These are phyloP conservation scores for Chironomus tepperi DNA, from an alignment of 1,140 invertebrate species.

Conservation along the genomic window DNA sequence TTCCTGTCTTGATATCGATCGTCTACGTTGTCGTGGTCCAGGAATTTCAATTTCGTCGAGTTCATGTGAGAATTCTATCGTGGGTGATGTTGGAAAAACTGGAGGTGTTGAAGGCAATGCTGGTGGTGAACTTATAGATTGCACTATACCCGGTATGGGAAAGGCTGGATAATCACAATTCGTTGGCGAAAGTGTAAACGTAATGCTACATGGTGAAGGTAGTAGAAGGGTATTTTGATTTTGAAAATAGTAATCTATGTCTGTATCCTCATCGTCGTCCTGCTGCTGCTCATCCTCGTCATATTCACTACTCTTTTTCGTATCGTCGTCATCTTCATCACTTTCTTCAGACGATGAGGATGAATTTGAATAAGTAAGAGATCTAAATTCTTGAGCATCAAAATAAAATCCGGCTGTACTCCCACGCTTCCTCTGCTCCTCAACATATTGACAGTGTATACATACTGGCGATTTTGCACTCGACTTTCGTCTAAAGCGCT, in stretches of 20 bases:
- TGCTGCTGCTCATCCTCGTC: constrained; percentile 27
- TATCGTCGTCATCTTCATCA: constrained; percentile 43
- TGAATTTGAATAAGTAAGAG: constrained; percentile 38
- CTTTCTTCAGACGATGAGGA: constrained; percentile 41
- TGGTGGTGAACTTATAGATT: constrained; percentile 42
- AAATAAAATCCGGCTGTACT: constrained; percentile 41
- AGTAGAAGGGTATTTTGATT: constrained; percentile 34
- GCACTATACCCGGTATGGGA: constrained; percentile 37
- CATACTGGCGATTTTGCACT: constrained; percentile 49
- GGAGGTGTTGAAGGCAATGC: constrained; percentile 45
- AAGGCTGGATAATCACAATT: constrained; percentile 38
- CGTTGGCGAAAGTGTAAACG: constrained; percentile 57
- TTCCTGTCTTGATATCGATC: constrained; percentile 65
- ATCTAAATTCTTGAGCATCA: constrained; percentile 39
- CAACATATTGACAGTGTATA: constrained; percentile 55
- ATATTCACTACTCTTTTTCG: constrained; percentile 35
- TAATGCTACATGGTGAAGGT: constrained; percentile 46
- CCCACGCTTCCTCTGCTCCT: constrained; percentile 47
- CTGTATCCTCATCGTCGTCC: constrained; percentile 28
- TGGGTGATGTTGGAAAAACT: constrained; percentile 39
- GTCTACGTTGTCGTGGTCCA: constrained; percentile 44
- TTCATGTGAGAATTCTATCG: constrained; percentile 33
- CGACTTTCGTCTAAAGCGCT: constrained; percentile 52
- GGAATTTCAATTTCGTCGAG: constrained; percentile 32
- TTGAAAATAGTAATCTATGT: constrained; percentile 31